These are phyloP conservation scores for Calidris pugnax DNA, from an alignment of 2,113 vertebrate species.

Conservation along the genomic window DNA sequence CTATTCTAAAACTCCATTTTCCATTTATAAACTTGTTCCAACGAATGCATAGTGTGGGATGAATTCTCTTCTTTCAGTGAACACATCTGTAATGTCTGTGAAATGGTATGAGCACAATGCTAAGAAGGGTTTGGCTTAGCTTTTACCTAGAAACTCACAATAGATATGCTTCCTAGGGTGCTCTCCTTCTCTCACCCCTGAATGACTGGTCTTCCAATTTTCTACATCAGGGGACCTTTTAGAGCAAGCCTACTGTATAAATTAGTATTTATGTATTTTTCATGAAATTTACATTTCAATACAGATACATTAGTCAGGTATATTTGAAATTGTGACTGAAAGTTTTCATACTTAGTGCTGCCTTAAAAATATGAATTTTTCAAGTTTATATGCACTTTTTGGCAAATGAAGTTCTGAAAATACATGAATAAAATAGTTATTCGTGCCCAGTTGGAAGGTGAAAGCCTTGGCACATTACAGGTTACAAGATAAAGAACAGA, in stretches of 20 bases:
- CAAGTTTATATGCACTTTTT: background rate
- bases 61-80: background rate
- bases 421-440: background rate
- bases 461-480: background rate
- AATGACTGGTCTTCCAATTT: background rate
- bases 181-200: background rate
- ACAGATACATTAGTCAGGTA: background rate
- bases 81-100: background rate
- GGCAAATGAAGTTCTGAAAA: background rate
- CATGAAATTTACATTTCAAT: constrained; percentile 16
- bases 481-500: background rate
- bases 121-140: background rate
- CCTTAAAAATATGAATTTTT: constrained; percentile 34
- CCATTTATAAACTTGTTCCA: background rate
- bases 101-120: background rate
- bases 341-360: constrained; percentile 9
- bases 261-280: background rate
- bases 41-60: background rate
- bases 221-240: background rate
- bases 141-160: background rate
- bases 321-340: constrained; percentile 2
- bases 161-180: background rate
- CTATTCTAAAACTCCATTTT: background rate
- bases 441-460: background rate
- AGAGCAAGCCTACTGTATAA: background rate